Evolutionary conservation across 2,888 invertebrate species (phyloP), one percentile per base, ranked within the genome.

Genomic region (Pammene fasciana): DNA sequence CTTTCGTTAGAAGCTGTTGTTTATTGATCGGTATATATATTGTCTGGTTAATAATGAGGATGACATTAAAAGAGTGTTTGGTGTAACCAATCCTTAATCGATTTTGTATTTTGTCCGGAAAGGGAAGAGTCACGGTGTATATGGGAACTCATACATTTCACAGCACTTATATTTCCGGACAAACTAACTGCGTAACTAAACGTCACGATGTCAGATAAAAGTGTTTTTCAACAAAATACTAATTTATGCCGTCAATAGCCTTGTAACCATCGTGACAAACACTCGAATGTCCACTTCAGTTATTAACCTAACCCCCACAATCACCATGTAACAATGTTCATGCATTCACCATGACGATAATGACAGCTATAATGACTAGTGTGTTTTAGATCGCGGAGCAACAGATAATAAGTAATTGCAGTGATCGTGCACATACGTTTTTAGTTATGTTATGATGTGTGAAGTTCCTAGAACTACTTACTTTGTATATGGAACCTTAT

Each of bases 401-500:
- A 26, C 11, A 52, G 52, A 52, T 52, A 52, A 52, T 41, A 18
- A 34, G 55, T 65, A 65, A 65, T 65, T 16, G 16, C 48, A 14
- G 43, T 18, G 46, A 46, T 48, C 48, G 60, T 46, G 46, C 45
- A 9, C n/a, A 45, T 60, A n/a, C 10, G 34, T 46, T n/a, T n/a
- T n/a, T 46, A 41, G 34, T 60, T 34, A 26, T 57, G 38, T 34
- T 6, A 11, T 16, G 48, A 43, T 34, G 50, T 68, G 62, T 62
- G 50, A 64, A 54, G 45, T 46, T 70, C 59, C 48, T 54, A 34
- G 54, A 56, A 50, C 36, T 34, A 62, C 13, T 48, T 48, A 55
- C 54, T 34, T 18, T 14, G 13, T 14, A 18, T 16, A 64, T 18
- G 26, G 4, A 26, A 54, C 41, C 26, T 64, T 18, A n/a, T n/a